Base-by-base conservation (phyloP, 2,888 invertebrate genomes). In the Eristalis arbustorum region DNA sequence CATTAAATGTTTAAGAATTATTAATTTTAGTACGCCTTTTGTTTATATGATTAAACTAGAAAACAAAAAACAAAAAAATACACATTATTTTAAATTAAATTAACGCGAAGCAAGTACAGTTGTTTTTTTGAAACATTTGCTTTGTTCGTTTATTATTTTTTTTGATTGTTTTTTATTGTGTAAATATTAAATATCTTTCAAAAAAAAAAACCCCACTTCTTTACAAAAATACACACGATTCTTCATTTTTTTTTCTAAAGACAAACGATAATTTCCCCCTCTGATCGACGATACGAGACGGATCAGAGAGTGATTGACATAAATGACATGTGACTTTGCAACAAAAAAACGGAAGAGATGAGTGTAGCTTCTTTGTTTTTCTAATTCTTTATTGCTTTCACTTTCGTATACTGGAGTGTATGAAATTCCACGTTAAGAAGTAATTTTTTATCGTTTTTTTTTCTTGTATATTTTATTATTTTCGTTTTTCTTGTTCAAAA, bases 1-100 rank as follows among this genome's bases (percentile, higher is more conserved):
- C 84, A 88, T 88, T 88, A 88, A 83, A 84, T 79, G 62, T 79
- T 40, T 84, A 83, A 82, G 83, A 79, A 67, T 78, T 83, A 31
- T 76, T 75, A 87, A 72, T 83, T 83, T 87, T 78, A 87, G 78
- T 87, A 49, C 56, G 23, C 72, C 71, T 28, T 82, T 71, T 82
- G 73, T 73, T 73, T 49, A 77, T 74, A 73, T 81, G 72, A 63
- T 72, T 75, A 42, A 64, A 74, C 34, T 69, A 67, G 71, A 80
- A 59, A 59, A 25, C n/a, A n/a, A 14, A 59, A 59, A 23, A 59
- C 2, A 42, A 57, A 57, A 57, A 57, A 23, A 57, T n/a, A n/a
- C 23, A 23, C 5, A 25, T 25, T 11, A 59, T 37, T 74, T 34
- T 73, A 31, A 67, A 71, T 71, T 57, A 23, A 68, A 14, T 40